Evolutionary conservation across 2,888 invertebrate species (phyloP).

Genomic region (Machimus rusticus): DNA sequence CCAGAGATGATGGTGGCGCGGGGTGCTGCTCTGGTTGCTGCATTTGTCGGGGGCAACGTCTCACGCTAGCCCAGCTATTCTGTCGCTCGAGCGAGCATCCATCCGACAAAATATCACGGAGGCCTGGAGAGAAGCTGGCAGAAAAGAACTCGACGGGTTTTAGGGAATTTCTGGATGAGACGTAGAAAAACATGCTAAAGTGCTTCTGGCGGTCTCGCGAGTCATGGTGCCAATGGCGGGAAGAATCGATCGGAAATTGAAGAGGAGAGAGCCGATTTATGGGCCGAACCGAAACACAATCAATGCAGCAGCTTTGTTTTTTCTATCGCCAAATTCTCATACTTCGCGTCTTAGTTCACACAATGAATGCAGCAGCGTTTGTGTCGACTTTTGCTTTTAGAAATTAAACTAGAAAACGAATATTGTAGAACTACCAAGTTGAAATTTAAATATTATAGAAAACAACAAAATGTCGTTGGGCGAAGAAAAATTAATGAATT

Average conservation of each 20-base stretch:
- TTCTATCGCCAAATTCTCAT: too few species aligned
- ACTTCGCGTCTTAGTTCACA: too few species aligned
- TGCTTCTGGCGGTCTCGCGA: neutral
- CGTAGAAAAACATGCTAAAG: neutral
- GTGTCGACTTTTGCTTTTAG: too few species aligned
- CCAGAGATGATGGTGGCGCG: constrained; percentile 1
- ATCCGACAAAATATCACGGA: neutral
- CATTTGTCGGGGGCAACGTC: neutral
- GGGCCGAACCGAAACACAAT: too few species aligned
- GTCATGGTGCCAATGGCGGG: neutral
- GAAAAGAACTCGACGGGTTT: neutral
- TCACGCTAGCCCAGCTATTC: neutral
- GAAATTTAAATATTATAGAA: too few species aligned
- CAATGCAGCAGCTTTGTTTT: too few species aligned
- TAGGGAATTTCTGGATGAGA: neutral
- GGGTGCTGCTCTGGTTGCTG: neutral
- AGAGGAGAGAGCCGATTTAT: neutral
- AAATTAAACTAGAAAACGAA: too few species aligned
- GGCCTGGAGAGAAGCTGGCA: neutral
- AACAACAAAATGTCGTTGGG: too few species aligned
- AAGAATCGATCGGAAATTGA: neutral
- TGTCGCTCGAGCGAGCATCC: neutral
- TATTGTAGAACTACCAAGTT: too few species aligned
- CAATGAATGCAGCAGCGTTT: too few species aligned
- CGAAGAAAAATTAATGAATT: too few species aligned